A percentile compares a stretch with the other conserved stretches of the same genome.
These are phyloP conservation scores for Syngnathus rostellatus DNA, from an alignment of 2,797 vertebrate species.

Conservation along the genomic window DNA sequence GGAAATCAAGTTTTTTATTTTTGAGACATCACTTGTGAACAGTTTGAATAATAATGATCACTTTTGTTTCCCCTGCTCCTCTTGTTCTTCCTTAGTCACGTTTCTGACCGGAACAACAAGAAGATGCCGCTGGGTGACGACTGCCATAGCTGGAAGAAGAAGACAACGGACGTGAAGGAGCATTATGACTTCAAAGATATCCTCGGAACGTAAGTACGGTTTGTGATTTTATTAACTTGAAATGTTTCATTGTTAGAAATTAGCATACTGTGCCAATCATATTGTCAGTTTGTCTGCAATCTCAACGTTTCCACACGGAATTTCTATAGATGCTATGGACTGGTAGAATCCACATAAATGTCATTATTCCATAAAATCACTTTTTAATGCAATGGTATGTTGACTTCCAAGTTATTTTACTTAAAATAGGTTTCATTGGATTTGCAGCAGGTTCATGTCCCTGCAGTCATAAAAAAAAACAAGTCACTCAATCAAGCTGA, in stretches of 20 bases:
- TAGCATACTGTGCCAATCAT: background rate
- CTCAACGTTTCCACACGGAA: background rate
- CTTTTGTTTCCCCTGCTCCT: slow-evolving; percentile 9
- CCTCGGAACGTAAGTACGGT: slow-evolving; percentile 73
- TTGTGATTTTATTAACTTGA: slow-evolving; percentile 9
- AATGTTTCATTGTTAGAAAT: background rate
- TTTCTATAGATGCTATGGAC: background rate
- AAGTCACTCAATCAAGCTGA: background rate
- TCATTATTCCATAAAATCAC: background rate
- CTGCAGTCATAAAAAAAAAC: background rate
- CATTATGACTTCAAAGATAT: slow-evolving; percentile 75
- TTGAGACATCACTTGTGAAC: background rate
- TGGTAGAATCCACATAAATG: background rate
- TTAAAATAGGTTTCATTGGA: background rate
- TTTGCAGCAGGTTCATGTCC: background rate
- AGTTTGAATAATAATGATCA: background rate
- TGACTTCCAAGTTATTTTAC: background rate
- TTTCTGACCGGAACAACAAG: slow-evolving; percentile 62
- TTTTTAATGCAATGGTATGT: background rate
- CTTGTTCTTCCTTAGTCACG: slow-evolving; percentile 49
- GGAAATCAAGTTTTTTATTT: background rate
- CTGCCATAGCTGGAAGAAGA: slow-evolving; percentile 73
- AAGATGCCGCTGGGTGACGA: slow-evolving; percentile 77
- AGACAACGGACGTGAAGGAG: slow-evolving; percentile 71
- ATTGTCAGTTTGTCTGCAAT: background rate